Conservation (phyloP, 64 coral and sea anemone genomes). For the Actinia tenebrosa region DNA sequence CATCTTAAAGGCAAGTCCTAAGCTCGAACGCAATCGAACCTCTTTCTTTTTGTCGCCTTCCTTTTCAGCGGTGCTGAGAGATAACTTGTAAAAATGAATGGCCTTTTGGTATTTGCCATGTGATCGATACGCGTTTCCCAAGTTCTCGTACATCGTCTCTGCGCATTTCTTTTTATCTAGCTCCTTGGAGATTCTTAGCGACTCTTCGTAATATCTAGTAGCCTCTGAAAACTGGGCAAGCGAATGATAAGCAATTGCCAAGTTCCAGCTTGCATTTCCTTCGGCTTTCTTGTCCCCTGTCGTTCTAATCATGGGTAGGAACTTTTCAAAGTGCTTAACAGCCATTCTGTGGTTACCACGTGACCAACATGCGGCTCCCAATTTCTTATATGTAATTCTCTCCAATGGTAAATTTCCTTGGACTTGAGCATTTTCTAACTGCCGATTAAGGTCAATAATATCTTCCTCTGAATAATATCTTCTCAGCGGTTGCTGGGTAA, state of each 20-base stretch:
- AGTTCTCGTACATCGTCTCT: not conserved
- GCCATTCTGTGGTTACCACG: conserved; percentile 7
- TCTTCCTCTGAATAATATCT: too few species aligned
- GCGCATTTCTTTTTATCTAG: not conserved
- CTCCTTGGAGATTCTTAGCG: conserved; percentile 19
- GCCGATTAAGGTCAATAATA: too few species aligned
- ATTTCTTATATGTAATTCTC: conserved; percentile 19
- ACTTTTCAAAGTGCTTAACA: conserved; percentile 8
- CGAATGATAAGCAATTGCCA: conserved; percentile 2
- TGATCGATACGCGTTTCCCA: not conserved
- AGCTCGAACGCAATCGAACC: not conserved
- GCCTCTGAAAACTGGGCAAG: conserved; percentile 3
- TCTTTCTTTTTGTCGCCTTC: not conserved
- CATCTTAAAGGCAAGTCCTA: not conserved
- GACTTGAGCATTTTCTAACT: not conserved
- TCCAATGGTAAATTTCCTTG: not conserved
- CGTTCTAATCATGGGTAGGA: not conserved
- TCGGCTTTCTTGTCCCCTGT: conserved; percentile 4
- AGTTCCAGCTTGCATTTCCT: conserved; percentile 1
- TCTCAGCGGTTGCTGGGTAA: too few species aligned
- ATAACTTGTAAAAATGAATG: not conserved
- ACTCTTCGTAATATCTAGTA: not conserved
- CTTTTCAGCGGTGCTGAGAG: not conserved
- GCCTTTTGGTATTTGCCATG: not conserved
- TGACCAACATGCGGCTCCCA: not conserved